Base-by-base conservation (phyloP, 2,888 invertebrate genomes). In the Drosophila prostipennis region DNA sequence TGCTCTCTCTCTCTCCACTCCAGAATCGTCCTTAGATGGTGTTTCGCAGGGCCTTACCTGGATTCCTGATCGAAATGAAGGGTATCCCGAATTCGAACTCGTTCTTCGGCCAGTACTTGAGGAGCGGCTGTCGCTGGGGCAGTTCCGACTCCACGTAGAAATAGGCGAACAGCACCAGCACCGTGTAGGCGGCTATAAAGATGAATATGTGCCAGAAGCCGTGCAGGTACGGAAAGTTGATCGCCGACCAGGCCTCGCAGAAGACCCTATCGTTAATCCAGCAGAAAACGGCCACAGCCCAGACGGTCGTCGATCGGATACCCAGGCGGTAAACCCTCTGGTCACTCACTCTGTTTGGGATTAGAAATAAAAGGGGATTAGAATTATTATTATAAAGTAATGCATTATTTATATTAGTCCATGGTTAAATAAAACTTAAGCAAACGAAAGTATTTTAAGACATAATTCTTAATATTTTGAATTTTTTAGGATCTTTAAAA, bases 151-250 rank as follows among this genome's bases (percentile, higher is more conserved):
- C 93, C 0, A 96, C 96, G 80, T 95, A 95, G 90, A 96, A 96
- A 90, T 96, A 97, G 0, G 96, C 96, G 87, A 95, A 96, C 0
- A 96, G 93, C 6, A 96, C 96, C 16, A 96, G 93, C 13, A 95
- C 94, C 6, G 96, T 95, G 82, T 96, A 96, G 36, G 95, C 94
- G 0, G 96, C 95, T 53, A 96, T 95, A 86, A 96, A 96, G 77
- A 96, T 96, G 56, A 96, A 94, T 13, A 97, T 92, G 90, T 97
- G 96, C 96, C 96, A 97, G 16, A 96, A 93, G 11, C 96, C 96
- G 90, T 97, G 96, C 86, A 97, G 93, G 91, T 96, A 96, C 0
- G 96, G 96, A 82, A 97, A 96, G 92, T 95, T 94, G 11, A 96
- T 93, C 13, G 94, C 93, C 2, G 95, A 94, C 96, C 96, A 96